Evolutionary conservation across 2,888 invertebrate species (phyloP), one percentile per base, ranked within the genome.

Genomic region (Mallateleia sp.): DNA sequence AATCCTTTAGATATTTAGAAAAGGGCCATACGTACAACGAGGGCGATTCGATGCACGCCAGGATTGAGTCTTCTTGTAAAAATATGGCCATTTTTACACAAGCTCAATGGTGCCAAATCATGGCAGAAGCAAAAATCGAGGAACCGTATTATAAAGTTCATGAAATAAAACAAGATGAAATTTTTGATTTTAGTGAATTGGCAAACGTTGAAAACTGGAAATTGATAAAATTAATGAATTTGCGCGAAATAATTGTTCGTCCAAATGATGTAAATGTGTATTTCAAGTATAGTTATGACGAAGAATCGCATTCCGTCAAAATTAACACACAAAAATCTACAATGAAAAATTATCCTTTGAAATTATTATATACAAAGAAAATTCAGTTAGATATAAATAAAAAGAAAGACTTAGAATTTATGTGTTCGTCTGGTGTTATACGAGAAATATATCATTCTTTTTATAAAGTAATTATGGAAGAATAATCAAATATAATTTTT

Each of bases 11-110:
- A 11, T 54, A 71, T 28, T 25, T 71, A 6, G 71, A 71, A 18
- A 71, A 71, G 22, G 56, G 71, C 0, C 56, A 71, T 22, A 71
- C 71, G 0, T 71, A 56, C 18, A 54, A 50, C 25, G 71, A 72
- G 20, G 72, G 72, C 0, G 56, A 72, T 32, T 72, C 72, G 1
- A 58, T 72, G 34, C 72, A 58, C 15, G 72, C 72, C 1, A 22
- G 45, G 20, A 72, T 72, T 15, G 72, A 72, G 45, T 58, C 45
- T 28, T 56, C 72, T 2, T 22, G 34, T 4, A 72, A 72, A 14
- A 45, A 45, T 45, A n/a, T n/a, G n/a, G n/a, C n/a, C n/a, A n/a
- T n/a, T n/a, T 72, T 28, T 14, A 72, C 58, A 7, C 58, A 58
- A 38, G 2, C 2, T 7, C 28, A 58, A 20, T 72, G 72, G 72